phyloP scores from a whole-genome alignment of 1,140 invertebrate species.

The Orussus abietinus region DNA sequence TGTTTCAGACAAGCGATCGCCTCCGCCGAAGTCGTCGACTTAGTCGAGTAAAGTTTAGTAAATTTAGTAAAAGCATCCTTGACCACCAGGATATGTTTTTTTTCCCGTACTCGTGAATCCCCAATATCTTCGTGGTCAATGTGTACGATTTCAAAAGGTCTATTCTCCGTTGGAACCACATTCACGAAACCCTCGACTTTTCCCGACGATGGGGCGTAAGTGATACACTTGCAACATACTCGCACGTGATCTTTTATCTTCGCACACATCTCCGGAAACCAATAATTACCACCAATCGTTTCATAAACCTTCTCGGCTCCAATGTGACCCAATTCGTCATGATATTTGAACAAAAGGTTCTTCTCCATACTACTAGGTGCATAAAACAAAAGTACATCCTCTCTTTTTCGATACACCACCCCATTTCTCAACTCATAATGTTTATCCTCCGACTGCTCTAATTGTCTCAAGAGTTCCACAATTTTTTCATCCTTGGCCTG shows the following conservation, averaged over 20 bases:
- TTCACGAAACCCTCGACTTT: constrained; percentile 17
- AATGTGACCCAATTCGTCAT: constrained; percentile 28
- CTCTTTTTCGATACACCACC: constrained; percentile 17
- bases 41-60: constrained; percentile 3
- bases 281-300: constrained; percentile 16
- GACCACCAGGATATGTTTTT: constrained; percentile 13
- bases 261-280: constrained; percentile 20
- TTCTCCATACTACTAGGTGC: constrained; percentile 22
- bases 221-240: constrained; percentile 24
- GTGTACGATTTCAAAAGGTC: constrained; percentile 17
- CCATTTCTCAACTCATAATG: constrained; percentile 18
- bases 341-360: constrained; percentile 17
- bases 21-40: constrained; percentile 4
- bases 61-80: constrained; percentile 21
- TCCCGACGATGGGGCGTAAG: constrained; percentile 12
- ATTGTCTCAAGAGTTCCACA: constrained; percentile 4
- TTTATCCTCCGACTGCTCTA: constrained; percentile 16
- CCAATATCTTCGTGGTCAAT: constrained; percentile 12
- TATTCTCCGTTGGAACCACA: constrained; percentile 13
- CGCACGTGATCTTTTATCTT: constrained; percentile 15
- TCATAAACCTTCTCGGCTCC: constrained; percentile 24
- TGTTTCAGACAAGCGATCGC: constrained; percentile 5
- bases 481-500: constrained; percentile 19
- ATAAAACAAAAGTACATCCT: constrained; percentile 19
- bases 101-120: constrained; percentile 1